Base-by-base conservation (phyloP, 2,888 invertebrate species). In the Chloroclysta siterata region DNA sequence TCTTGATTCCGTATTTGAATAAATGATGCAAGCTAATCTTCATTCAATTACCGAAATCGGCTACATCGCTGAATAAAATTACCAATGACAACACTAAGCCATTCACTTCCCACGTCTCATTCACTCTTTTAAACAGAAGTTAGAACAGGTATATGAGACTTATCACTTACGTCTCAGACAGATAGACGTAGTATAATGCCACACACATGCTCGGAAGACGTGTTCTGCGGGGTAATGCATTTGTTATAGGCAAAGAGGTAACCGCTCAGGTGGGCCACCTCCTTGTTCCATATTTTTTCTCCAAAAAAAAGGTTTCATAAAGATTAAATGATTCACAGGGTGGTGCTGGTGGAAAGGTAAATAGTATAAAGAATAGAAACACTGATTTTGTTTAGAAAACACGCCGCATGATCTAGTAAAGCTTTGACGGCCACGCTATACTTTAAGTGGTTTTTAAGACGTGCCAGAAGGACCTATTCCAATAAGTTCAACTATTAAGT, bases 281-380 rank as follows among this genome's bases (percentile, higher is more conserved):
- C 5, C 33, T 33, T 33, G 33, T 8, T 33, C 6, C 33, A 33
- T 33, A 6, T 8, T 33, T 33, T n/a, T 33, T 33, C 6, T 33
- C 33, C 36, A 46, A 22, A 47, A 55, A 39, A 36, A 62, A 58
- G n/a, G 52, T 63, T 65, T 79, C 78, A 80, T 75, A 77, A 79
- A 74, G 79, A 76, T 78, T 71, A 80, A 72, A 81, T 85, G 76
- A 83, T 88, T 82, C 90, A 83, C 93, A 93, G 93, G 93, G 93
- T 78, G 89, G 90, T 76, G 91, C 85, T 74, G 89, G 89, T 77
- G 87, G 83, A 79, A 93, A 93, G 93, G 93, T 93, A 93, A 92
- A 79, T 82, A 66, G 78, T 73, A 70, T 67, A 69, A 73, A 73
- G 75, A 72, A 75, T 67, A 72, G 62, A 73, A 68, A 70, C 76